A percentile compares a stretch with the other conserved stretches of the same genome.
Conservation (phyloP, 2,113 vertebrate species). For the Trachemys scripta region DNA sequence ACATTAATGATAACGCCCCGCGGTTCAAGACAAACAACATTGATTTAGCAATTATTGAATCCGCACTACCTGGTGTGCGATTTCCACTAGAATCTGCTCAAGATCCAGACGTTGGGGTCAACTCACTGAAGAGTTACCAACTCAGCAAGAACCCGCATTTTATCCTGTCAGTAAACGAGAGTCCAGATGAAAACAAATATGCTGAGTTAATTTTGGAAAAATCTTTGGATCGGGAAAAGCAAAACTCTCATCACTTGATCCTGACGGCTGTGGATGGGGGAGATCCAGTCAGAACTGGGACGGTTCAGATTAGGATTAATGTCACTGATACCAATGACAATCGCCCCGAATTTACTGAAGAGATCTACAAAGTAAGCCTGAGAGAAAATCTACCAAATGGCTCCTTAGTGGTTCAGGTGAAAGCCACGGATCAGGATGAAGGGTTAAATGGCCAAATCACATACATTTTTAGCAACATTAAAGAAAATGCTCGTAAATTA, state of each 20-base stretch:
- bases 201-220: constrained; percentile 76
- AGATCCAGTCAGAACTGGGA: constrained; percentile 46
- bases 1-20: constrained; percentile 77
- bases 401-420: constrained; percentile 65
- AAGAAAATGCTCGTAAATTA: constrained; percentile 18
- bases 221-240: constrained; percentile 75
- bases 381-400: constrained; percentile 73
- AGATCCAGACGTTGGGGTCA: constrained; percentile 81
- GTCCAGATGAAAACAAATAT: constrained; percentile 63
- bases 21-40: constrained; percentile 69
- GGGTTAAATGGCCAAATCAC: constrained; percentile 80
- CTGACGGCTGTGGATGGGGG: constrained; percentile 73
- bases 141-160: constrained; percentile 79
- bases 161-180: constrained; percentile 67
- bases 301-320: constrained; percentile 46
- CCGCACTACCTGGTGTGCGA: constrained; percentile 56
- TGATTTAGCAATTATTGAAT: constrained; percentile 78
- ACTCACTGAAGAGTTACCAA: constrained; percentile 77
- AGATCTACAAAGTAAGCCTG: constrained; percentile 61
- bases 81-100: constrained; percentile 79
- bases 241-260: constrained; percentile 49
- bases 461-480: constrained; percentile 76
- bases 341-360: constrained; percentile 30
- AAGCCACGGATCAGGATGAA: constrained; percentile 83
- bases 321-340: constrained; percentile 74